A percentile compares a stretch with the other conserved stretches of the same genome.
Conservation (phyloP, 2,113 vertebrate genomes). For the Machaerirhynchus nigripectus region DNA sequence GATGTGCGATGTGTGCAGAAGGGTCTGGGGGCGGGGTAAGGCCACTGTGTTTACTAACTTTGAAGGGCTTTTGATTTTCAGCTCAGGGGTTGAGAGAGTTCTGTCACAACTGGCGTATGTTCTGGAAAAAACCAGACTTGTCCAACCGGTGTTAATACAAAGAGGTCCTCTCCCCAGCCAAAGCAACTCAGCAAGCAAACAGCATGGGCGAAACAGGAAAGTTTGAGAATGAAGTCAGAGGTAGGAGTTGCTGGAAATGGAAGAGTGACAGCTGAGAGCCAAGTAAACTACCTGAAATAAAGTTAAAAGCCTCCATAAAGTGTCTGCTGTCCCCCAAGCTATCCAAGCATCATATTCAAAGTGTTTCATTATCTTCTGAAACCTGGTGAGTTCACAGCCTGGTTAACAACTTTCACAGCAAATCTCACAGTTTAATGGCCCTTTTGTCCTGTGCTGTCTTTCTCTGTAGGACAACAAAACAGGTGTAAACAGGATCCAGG, state of each 20-base stretch:
- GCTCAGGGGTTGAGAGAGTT: neutral
- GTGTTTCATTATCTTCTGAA: neutral
- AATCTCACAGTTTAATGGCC: neutral
- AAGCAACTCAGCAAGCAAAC: neutral
- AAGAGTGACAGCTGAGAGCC: neutral
- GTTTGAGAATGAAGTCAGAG: neutral
- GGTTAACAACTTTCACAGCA: neutral
- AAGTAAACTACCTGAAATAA: neutral
- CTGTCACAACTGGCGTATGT: neutral
- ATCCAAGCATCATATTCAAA: neutral
- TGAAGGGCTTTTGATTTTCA: neutral
- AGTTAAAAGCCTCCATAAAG: neutral
- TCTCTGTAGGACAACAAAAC: neutral
- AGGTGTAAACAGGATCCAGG: neutral
- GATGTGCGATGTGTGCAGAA: neutral
- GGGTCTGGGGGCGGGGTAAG: neutral
- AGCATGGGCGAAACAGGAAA: neutral
- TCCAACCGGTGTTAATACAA: neutral
- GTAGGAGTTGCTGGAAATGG: neutral
- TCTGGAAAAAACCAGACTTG: neutral
- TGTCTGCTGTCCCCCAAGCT: fast-evolving
- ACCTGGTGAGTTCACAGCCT: neutral
- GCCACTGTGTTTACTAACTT: neutral
- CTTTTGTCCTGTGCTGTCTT: neutral
- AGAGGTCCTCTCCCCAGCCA: neutral